These are phyloP conservation scores for Nymphalis urticae DNA, from an alignment of 2,888 invertebrate species.

Conservation along the genomic window DNA sequence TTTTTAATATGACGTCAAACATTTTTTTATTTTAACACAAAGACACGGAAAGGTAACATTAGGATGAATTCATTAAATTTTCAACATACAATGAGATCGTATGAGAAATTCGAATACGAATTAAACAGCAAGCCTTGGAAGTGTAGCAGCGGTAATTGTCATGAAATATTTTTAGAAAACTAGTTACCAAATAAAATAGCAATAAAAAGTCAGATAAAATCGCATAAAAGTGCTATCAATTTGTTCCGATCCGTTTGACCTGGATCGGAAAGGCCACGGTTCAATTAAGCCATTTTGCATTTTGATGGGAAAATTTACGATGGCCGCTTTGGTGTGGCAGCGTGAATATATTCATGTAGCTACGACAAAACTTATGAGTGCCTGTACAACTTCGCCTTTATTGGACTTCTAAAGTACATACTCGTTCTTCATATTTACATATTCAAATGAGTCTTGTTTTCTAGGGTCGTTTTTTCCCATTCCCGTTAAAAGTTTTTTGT, in stretches of 20 bases:
- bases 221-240: conserved; percentile 72
- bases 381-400: conserved; percentile 31
- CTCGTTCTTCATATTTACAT: conserved; percentile 38
- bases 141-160: conserved; percentile 11
- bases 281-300: conserved; percentile 81
- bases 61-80: too few species aligned
- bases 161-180: conserved; percentile 28
- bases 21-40: too few species aligned
- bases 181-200: conserved; percentile 37
- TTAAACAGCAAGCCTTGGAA: neutral
- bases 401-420: conserved; percentile 37
- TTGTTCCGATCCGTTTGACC: conserved; percentile 75
- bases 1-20: too few species aligned
- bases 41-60: too few species aligned
- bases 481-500: conserved; percentile 37
- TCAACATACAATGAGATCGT: too few species aligned
- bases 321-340: conserved; percentile 58
- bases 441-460: conserved; percentile 36
- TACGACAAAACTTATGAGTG: conserved; percentile 52
- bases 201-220: conserved; percentile 61
- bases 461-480: conserved; percentile 28
- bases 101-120: too few species aligned
- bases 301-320: conserved; percentile 80
- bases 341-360: conserved; percentile 64
- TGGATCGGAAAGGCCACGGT: conserved; percentile 75